Base-by-base conservation (phyloP, 2,888 invertebrate genomes). In the Operophtera brumata region DNA sequence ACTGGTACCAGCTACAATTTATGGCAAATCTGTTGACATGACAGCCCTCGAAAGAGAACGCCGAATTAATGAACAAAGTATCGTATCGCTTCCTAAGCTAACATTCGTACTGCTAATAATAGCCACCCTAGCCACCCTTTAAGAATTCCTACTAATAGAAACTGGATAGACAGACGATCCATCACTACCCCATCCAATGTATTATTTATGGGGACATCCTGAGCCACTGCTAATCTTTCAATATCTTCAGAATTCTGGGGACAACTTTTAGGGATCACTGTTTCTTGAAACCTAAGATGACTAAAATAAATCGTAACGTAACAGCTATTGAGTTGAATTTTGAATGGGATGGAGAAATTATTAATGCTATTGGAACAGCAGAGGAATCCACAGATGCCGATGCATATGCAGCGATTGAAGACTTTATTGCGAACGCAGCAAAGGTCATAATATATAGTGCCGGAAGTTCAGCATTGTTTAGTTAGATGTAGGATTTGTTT, bases 121-220 rank as follows among this genome's bases (percentile, higher is more conserved):
- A 76, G 64, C 78, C 79, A 80, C 86, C 86, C 66, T n/a, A 39
- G 11, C 49, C 82, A 87, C 89, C 89, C 89, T 89, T 89, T 90
- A 85, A 86, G 86, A 87, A 87, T 86, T 80, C 79, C 73, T 78
- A 83, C 88, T 89, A 90, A 89, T 89, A 90, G 89, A 90, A 90
- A 85, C 83, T 79, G 85, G 79, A 86, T 81, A 83, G 86, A 84
- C 84, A 84, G 79, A 82, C 86, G 77, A 90, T 90, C 89, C 86
- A 90, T 90, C 89, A 90, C 84, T 64, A 64, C 82, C 87, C 86
- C 82, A 80, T 77, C 78, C 86, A 75, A 88, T 89, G 88, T 88
- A 88, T 89, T 89, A 89, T 89, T 89, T 89, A 89, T 88, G 77
- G 88, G 84, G 83, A 84, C 86, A 85, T 82, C 77, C 79, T 77